Base-by-base conservation (phyloP, 2,113 vertebrate genomes). In the Trogon melanurus region DNA sequence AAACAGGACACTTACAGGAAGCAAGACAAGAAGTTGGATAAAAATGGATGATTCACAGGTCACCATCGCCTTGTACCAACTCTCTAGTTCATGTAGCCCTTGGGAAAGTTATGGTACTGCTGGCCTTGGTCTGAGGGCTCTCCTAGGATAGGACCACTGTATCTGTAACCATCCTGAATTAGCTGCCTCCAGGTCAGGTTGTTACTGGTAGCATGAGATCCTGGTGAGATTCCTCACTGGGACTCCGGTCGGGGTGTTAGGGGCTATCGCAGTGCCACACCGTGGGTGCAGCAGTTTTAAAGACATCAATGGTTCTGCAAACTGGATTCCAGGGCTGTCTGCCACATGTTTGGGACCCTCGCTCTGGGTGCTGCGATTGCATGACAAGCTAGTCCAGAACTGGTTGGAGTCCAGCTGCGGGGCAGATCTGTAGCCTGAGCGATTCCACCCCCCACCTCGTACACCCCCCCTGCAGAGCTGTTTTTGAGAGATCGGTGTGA, bases 1-100 rank as follows among this genome's bases (percentile, higher is more conserved):
- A 94, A 88, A 51, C 0, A 16, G 30, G 47, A 25, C 3, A 1
- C n/a, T 90, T 80, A 47, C 0, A 0, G 25, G 41, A 83, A 88
- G 58, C 76, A n/a, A 51, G 62, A 61, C 60, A 76, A 45, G 44
- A 81, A 27, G 45, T 34, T 61, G 64, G 36, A 69, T 83, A 44
- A 83, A 82, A 60, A 38, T 2, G 9, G 54, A 69, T 80, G 30
- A 38, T 62, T 81, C 8, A 5, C 25, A 73, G 34, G 10, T 85
- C 1, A 0, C 58, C 75, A 41, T 82, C 51, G 25, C 26, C 64
- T 83, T 83, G 41, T 54, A 66, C 82, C 60, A 62, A 3, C 67
- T 88, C 71, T 83, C 32, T 73, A n/a, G 41, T 54, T 65, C 48
- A 50, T 0, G 1, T 21, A 64, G 47, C 16, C 26, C 20, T 56